Evolutionary conservation across 1,140 invertebrate species (phyloP).

Genomic region (Bursaphelenchus mucronatus): DNA sequence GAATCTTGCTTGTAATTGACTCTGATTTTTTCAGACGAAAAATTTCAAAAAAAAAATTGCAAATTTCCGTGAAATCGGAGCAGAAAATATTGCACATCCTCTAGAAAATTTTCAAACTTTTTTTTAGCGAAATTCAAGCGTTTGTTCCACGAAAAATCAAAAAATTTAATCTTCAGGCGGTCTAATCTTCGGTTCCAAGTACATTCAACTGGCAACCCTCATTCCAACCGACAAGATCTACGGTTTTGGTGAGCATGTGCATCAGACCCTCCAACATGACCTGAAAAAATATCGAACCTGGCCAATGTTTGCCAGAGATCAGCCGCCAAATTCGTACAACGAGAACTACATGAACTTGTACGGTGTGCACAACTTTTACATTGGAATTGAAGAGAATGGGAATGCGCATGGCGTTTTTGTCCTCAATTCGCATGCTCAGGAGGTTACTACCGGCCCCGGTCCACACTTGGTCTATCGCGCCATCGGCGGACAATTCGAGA

Average conservation of each 20-base stretch:
- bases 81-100: too few species aligned
- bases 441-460: conserved; percentile 55
- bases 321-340: conserved; percentile 54
- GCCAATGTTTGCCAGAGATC: conserved; percentile 62
- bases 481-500: conserved; percentile 61
- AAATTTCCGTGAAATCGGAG: too few species aligned
- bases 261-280: conserved; percentile 46
- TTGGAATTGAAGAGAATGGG: conserved; percentile 64
- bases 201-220: conserved; percentile 61
- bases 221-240: conserved; percentile 60
- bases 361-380: conserved; percentile 65
- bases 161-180: conserved; percentile 36
- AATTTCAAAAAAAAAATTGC: too few species aligned
- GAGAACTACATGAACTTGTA: conserved; percentile 31
- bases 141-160: conserved; percentile 13
- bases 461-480: conserved; percentile 56
- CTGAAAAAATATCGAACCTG: conserved; percentile 50
- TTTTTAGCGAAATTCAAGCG: too few species aligned
- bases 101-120: too few species aligned
- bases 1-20: too few species aligned
- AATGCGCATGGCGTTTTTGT: conserved; percentile 65
- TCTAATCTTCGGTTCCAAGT: conserved; percentile 60
- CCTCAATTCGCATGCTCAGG: conserved; percentile 64
- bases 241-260: conserved; percentile 63
- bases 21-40: too few species aligned